Base-by-base conservation (phyloP, 1,140 invertebrate species). In the Leptinotarsa lineolata region DNA sequence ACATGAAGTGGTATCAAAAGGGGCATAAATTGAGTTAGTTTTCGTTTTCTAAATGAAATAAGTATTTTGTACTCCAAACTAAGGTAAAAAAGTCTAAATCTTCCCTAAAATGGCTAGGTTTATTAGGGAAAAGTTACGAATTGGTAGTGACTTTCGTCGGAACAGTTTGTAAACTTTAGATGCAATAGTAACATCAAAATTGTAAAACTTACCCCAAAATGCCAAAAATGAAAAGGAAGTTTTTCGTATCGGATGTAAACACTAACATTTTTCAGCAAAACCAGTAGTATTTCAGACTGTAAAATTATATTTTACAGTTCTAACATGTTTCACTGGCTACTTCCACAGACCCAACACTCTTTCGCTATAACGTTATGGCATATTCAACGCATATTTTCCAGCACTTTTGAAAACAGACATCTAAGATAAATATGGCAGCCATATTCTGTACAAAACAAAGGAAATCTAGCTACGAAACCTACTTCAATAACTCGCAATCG, bases 391-490 rank as follows among this genome's bases (percentile, higher is more conserved):
- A 81, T 81, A 78, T 78, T 78, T 76, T 77, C 79, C 72, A 77
- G 79, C 78, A 80, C 79, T 81, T 84, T 83, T 82, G 78, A 84
- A 84, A 84, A 84, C 81, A 84, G 82, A 83, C 83, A 83, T 83
- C 82, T 83, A 84, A 84, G 81, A 82, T 84, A 84, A 84, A 83
- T 83, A 84, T 84, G 83, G 83, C 83, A 84, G 82, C 83, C 83
- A 84, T 84, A 84, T 84, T 84, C 82, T 79, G 80, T 83, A 75
- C 82, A 84, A 84, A 84, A 84, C 83, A 84, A 84, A 84, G 83
- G 82, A 84, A 83, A 83, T 80, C 76, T 84, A 84, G 81, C 81
- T 79, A 82, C 69, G 81, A 84, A 84, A 80, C 81, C 74, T 78
- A 77, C 72, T 79, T 78, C 76, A 72, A 78, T 81, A 78, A 79